Evolutionary conservation across 1,140 invertebrate species (phyloP).

Genomic region (Pseudoatta argentina): DNA sequence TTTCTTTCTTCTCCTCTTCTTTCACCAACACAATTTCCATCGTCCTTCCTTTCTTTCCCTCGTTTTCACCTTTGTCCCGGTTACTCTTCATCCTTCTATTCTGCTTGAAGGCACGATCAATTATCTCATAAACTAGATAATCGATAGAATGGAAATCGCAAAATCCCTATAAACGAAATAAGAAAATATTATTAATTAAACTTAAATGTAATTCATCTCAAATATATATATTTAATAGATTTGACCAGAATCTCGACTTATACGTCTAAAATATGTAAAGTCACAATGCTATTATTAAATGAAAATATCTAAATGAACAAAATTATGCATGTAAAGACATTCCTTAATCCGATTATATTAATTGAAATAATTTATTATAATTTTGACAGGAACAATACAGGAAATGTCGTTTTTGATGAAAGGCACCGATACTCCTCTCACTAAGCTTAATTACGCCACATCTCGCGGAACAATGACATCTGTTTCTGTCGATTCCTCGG

Average conservation of each 20-base stretch:
- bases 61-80: conserved; percentile 31
- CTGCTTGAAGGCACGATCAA: not conserved
- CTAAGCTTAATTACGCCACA: conserved; percentile 61
- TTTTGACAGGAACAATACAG: not conserved
- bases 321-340: not conserved
- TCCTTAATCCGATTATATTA: not conserved
- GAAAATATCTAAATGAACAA: not conserved
- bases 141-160: not conserved
- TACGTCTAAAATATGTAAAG: not conserved
- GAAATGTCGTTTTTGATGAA: not conserved
- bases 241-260: not conserved
- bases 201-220: not conserved
- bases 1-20: conserved; percentile 17
- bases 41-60: conserved; percentile 11
- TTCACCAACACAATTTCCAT: conserved; percentile 37
- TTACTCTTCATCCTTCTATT: not conserved
- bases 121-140: conserved; percentile 8
- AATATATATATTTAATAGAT: not conserved
- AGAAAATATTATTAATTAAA: not conserved
- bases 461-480: conserved; percentile 65
- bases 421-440: not conserved
- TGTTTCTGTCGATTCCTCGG: conserved; percentile 53
- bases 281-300: not conserved
- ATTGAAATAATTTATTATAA: conserved; percentile 26
- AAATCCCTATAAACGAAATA: not conserved